These are phyloP conservation scores for Bettongia penicillata DNA, from an alignment of 2,113 vertebrate genomes.

Conservation along the genomic window DNA sequence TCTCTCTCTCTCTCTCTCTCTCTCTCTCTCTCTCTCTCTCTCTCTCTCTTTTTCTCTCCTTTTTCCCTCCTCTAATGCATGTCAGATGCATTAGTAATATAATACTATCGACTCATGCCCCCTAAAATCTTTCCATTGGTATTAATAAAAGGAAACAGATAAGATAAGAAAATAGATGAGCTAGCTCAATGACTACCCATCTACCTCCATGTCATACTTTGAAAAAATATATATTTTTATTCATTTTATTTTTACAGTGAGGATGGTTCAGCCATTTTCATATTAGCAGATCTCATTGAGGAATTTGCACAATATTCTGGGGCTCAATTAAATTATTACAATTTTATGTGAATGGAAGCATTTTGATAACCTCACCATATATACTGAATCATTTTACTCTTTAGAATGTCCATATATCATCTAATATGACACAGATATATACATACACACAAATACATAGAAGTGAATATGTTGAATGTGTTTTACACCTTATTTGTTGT, in stretches of 20 bases:
- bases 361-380: neutral
- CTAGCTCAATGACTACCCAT: neutral
- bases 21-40: too few relatives aligned
- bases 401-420: neutral
- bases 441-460: neutral
- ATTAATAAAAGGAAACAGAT: neutral
- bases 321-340: neutral
- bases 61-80: neutral
- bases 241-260: neutral
- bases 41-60: neutral
- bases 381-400: neutral
- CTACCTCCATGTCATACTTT: neutral
- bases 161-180: neutral
- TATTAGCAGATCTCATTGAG: neutral
- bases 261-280: neutral
- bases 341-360: neutral
- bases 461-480: neutral
- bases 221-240: neutral
- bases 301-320: neutral
- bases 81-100: neutral
- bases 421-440: neutral
- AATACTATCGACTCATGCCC: neutral
- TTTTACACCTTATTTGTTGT: neutral
- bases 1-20: neutral
- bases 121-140: neutral